Evolutionary conservation across 1,140 invertebrate species (phyloP).

Genomic region (Drosophila arizonae): DNA sequence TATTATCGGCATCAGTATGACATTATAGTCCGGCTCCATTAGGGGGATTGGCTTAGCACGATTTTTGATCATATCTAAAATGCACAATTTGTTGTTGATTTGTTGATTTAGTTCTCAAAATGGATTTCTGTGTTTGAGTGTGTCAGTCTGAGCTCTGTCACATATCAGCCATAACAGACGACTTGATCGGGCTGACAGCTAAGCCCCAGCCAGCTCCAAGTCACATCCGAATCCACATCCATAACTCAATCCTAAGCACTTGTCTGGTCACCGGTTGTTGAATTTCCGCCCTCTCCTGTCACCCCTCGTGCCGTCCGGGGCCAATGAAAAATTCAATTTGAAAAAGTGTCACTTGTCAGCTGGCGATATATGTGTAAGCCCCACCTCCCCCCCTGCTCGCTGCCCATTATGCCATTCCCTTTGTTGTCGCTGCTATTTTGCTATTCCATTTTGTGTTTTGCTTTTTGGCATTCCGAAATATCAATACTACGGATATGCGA

Average conservation of each 20-base stretch:
- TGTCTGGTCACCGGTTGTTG: constrained; percentile 18
- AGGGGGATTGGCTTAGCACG: not conserved
- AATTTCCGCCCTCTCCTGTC: constrained; percentile 13
- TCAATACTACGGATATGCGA: constrained; percentile 49
- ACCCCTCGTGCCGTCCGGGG: not conserved
- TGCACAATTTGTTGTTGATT: constrained; percentile 6
- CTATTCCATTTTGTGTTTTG: constrained; percentile 34
- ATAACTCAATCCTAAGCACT: constrained; percentile 21
- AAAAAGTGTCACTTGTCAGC: constrained; percentile 72
- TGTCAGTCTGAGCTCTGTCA: too few species aligned
- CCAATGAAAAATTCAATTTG: constrained; percentile 65
- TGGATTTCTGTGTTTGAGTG: not conserved
- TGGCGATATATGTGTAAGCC: constrained; percentile 38
- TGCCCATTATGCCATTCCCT: constrained; percentile 47
- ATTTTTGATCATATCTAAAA: not conserved
- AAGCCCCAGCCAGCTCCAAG: constrained; percentile 2
- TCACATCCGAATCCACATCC: constrained; percentile 1
- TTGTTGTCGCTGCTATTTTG: constrained; percentile 45
- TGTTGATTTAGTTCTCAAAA: constrained; percentile 16
- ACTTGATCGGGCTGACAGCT: constrained; percentile 11
- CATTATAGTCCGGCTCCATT: constrained; percentile 53
- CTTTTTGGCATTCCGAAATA: constrained; percentile 50
- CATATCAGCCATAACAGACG: not conserved
- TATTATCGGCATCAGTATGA: constrained; percentile 51
- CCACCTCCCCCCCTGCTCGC: constrained; percentile 1